These are phyloP conservation scores for Monochamus saltuarius DNA, from an alignment of 1,140 invertebrate genomes.

Conservation along the genomic window DNA sequence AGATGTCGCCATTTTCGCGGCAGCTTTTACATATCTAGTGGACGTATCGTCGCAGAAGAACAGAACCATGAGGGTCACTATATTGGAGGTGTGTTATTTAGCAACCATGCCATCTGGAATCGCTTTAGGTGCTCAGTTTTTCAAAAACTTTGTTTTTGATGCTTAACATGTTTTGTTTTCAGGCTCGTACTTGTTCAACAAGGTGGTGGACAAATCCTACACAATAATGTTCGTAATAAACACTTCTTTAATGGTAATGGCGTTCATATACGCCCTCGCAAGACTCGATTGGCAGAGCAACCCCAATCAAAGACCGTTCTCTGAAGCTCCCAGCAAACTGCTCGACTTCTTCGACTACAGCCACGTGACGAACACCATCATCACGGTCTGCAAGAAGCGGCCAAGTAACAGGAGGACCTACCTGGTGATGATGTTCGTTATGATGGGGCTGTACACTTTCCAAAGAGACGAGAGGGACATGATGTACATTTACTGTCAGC, in stretches of 20 bases:
- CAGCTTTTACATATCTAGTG: constrained; percentile 71
- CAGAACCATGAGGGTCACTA: constrained; percentile 69
- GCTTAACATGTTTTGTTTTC: too few species aligned
- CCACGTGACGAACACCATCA: constrained; percentile 62
- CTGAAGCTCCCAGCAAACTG: constrained; percentile 60
- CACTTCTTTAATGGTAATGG: constrained; percentile 57
- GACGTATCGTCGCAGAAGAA: constrained; percentile 64
- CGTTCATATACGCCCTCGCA: constrained; percentile 64
- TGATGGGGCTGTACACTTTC: constrained; percentile 75
- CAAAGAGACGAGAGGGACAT: constrained; percentile 74
- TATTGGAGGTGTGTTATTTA: constrained; percentile 72
- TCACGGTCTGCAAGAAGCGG: constrained; percentile 57
- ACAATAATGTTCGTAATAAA: constrained; percentile 72
- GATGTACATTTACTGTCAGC: constrained; percentile 66
- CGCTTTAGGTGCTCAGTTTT: constrained; percentile 57
- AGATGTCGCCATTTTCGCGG: constrained; percentile 73
- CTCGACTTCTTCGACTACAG: constrained; percentile 69
- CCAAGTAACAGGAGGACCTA: constrained; percentile 58
- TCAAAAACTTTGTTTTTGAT: not conserved
- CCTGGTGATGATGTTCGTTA: constrained; percentile 64
- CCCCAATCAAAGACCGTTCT: constrained; percentile 58
- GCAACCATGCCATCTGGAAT: constrained; percentile 74
- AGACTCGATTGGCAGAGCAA: constrained; percentile 67
- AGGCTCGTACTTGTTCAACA: constrained; percentile 61
- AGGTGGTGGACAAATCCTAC: constrained; percentile 62